Percentiles rank a stretch among this genome's conserved stretches.
phyloP scores from a whole-genome alignment of 2,797 vertebrate species.

The Cyprinodon diabolis region DNA sequence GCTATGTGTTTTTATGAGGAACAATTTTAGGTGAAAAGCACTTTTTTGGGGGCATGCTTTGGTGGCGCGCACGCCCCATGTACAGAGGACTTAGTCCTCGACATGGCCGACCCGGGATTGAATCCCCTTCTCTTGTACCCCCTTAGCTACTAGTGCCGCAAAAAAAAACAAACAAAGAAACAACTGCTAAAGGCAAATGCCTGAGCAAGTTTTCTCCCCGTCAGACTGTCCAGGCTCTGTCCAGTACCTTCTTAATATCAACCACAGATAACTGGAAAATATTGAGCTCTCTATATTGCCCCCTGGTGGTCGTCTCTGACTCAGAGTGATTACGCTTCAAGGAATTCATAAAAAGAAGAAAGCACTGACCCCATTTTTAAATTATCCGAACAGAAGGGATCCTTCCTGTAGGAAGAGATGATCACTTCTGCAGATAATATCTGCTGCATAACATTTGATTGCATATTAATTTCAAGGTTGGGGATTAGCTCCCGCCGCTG shows the following conservation, averaged over 20 bases:
- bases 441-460: not conserved
- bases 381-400: not conserved
- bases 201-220: not conserved
- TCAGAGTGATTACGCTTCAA: not conserved
- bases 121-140: no score
- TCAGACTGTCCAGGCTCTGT: not conserved
- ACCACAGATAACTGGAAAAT: not conserved
- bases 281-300: not conserved
- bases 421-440: not conserved
- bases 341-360: slow-evolving; percentile 3
- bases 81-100: no score
- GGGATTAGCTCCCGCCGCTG: not conserved
- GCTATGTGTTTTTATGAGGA: not conserved
- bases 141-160: no score
- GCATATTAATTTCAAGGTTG: not conserved
- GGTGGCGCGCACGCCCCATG: no score
- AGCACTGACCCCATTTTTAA: not conserved
- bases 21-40: not conserved
- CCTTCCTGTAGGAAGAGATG: not conserved
- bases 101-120: no score
- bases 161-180: not conserved
- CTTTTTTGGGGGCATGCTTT: not conserved
- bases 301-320: slow-evolving; percentile 1
- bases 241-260: not conserved
- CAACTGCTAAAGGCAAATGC: not conserved